Percentiles rank a stretch among this genome's conserved stretches.
Evolutionary conservation across 2,888 invertebrate genomes (phyloP).

Genomic region (Panorpa germanica): DNA sequence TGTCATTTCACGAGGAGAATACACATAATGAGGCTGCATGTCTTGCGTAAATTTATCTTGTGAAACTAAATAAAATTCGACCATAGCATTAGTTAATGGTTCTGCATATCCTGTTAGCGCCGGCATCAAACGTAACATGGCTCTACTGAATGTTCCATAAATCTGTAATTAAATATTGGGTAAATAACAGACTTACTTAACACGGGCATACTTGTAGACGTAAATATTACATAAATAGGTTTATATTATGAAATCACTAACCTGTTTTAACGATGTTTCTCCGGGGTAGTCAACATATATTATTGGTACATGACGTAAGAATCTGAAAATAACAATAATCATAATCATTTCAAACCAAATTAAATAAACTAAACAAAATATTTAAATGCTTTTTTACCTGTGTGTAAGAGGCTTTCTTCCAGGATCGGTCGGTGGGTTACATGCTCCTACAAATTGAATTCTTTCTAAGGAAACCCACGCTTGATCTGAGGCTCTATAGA

Average conservation of each 20-base stretch:
- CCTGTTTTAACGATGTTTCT: conserved; percentile 87
- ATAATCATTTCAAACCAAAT: too few relatives aligned
- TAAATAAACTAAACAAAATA: too few relatives aligned
- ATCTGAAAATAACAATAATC: conserved; percentile 51
- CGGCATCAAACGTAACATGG: conserved; percentile 91
- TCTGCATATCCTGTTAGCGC: conserved; percentile 85
- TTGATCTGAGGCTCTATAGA: conserved; percentile 79
- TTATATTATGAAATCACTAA: conserved; percentile 15
- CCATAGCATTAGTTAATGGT: conserved; percentile 96
- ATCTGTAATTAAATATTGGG: conserved; percentile 34
- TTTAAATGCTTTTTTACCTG: conserved; percentile 17
- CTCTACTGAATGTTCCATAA: conserved; percentile 96
- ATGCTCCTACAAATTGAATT: conserved; percentile 98
- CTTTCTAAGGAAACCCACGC: conserved; percentile 94
- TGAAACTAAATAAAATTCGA: conserved; percentile 89
- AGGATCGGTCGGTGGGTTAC: conserved; percentile 99
- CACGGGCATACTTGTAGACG: conserved; percentile 3
- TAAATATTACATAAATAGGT: conserved; percentile 5
- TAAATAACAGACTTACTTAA: conserved; percentile 2
- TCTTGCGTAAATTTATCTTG: conserved; percentile 98
- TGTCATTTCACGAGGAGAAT: conserved; percentile 98
- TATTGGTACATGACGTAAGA: conserved; percentile 88
- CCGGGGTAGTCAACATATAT: conserved; percentile 99
- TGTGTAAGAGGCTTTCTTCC: conserved; percentile 92
- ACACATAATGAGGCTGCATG: conserved; percentile 99